Percentiles rank a stretch among this genome's conserved stretches.
phyloP scores from a whole-genome alignment of 1,140 invertebrate genomes.

The Drosophila ogumai region DNA sequence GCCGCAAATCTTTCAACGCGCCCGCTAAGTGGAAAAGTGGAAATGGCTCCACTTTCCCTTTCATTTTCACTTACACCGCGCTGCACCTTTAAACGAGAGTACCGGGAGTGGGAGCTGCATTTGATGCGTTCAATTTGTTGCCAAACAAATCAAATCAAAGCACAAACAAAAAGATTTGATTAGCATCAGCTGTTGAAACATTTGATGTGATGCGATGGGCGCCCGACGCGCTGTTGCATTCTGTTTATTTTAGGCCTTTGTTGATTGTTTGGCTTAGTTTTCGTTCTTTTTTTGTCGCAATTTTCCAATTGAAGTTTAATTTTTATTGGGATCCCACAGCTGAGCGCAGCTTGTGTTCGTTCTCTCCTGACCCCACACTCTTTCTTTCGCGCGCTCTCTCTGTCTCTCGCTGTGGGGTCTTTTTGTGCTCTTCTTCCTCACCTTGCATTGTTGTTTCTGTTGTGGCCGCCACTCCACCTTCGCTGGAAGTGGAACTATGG shows the following conservation, averaged over 20 bases:
- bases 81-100: slow-evolving; percentile 33
- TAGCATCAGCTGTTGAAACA: slow-evolving; percentile 81
- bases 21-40: slow-evolving; percentile 66
- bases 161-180: slow-evolving; percentile 64
- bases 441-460: slow-evolving; percentile 30
- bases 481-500: slow-evolving; percentile 19
- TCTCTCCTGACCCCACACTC: slow-evolving; percentile 9
- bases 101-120: slow-evolving; percentile 36
- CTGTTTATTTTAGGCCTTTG: slow-evolving; percentile 54
- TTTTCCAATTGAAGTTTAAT: slow-evolving; percentile 71
- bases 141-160: slow-evolving; percentile 75
- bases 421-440: slow-evolving; percentile 25
- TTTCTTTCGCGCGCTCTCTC: not conserved
- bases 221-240: slow-evolving; percentile 44
- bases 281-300: slow-evolving; percentile 66
- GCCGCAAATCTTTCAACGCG: slow-evolving; percentile 74
- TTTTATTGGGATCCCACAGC: slow-evolving; percentile 55
- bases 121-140: slow-evolving; percentile 79
- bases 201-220: slow-evolving; percentile 46
- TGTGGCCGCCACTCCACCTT: slow-evolving; percentile 34
- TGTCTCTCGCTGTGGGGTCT: slow-evolving; percentile 31
- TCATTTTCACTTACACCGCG: slow-evolving; percentile 50
- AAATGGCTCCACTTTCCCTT: slow-evolving; percentile 58
- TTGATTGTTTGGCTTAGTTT: slow-evolving; percentile 66
- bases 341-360: slow-evolving; percentile 53